These are phyloP conservation scores for Australoheros scitulus DNA, from an alignment of 2,113 vertebrate species.

Conservation along the genomic window DNA sequence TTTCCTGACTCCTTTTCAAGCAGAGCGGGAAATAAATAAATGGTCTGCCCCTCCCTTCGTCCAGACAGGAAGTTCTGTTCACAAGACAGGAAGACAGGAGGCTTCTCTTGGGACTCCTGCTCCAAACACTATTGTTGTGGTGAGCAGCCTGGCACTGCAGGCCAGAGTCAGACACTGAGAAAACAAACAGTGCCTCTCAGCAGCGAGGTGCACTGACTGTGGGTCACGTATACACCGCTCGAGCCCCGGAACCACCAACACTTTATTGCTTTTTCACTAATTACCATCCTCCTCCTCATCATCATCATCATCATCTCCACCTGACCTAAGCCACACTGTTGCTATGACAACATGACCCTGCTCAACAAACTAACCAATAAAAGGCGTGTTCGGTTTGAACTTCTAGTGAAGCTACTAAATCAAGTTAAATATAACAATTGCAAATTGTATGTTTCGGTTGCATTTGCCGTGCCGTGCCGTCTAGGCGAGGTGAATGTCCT, in stretches of 20 bases:
- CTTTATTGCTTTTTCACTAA: neutral
- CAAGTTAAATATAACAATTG: too few species aligned
- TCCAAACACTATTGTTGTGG: conserved; percentile 85
- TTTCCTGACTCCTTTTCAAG: conserved; percentile 73
- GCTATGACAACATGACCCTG: conserved; percentile 29
- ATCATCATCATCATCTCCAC: neutral
- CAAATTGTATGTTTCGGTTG: neutral
- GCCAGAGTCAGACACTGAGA: conserved; percentile 74
- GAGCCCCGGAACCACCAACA: conserved; percentile 6
- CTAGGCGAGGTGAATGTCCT: neutral
- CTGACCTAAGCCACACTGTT: conserved; percentile 12
- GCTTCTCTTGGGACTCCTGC: conserved; percentile 79
- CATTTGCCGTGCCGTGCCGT: too few species aligned
- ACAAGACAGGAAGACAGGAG: conserved; percentile 80
- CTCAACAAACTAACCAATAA: neutral
- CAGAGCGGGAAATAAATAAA: conserved; percentile 80
- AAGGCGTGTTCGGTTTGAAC: too few species aligned
- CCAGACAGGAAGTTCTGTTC: conserved; percentile 81
- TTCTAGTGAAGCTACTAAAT: too few species aligned
- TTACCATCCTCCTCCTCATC: neutral
- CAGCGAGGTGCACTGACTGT: conserved; percentile 58
- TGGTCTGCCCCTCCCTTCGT: conserved; percentile 64
- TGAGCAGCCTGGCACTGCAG: conserved; percentile 76
- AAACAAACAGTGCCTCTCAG: conserved; percentile 77
- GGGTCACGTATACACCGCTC: conserved; percentile 77